Conservation (phyloP, 2,888 invertebrate species). For the Cheilosia impressa region DNA sequence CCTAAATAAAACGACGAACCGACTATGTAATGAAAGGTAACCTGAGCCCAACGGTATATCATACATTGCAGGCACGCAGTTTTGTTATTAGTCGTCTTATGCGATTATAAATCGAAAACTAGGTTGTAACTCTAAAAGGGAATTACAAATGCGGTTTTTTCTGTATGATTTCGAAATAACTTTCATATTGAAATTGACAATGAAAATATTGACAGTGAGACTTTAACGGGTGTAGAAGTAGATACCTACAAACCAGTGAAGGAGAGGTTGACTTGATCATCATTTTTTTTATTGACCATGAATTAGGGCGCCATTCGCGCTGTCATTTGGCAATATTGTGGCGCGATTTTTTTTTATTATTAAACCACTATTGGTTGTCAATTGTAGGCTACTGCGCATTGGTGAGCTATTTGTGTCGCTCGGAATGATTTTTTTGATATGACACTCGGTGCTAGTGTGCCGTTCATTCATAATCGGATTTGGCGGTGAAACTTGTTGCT, state of each 20-base stretch:
- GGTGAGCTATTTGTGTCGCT: neutral
- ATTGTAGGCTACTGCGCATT: conserved; percentile 19
- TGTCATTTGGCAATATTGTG: conserved; percentile 67
- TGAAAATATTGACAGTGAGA: conserved; percentile 53
- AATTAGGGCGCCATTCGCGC: conserved; percentile 56
- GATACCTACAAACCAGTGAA: neutral
- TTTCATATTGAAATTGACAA: conserved; percentile 58
- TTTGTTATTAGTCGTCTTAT: conserved; percentile 12
- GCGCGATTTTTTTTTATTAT: conserved; percentile 47
- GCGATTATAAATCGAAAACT: conserved; percentile 34
- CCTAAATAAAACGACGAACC: neutral
- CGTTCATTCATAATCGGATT: conserved; percentile 56
- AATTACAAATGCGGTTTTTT: conserved; percentile 3
- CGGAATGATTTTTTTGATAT: conserved; percentile 29
- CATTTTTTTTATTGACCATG: conserved; percentile 55
- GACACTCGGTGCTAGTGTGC: neutral
- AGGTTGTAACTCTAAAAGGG: conserved; percentile 33
- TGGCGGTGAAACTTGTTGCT: conserved; percentile 42
- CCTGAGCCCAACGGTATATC: conserved; percentile 6
- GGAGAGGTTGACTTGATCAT: conserved; percentile 30
- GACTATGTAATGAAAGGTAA: conserved; percentile 23
- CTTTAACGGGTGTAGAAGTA: neutral
- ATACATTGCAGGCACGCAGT: neutral
- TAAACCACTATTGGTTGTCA: neutral
- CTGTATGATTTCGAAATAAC: conserved; percentile 47